Evolutionary conservation across 2,113 vertebrate genomes (phyloP).

Genomic region (Proteles cristata): DNA sequence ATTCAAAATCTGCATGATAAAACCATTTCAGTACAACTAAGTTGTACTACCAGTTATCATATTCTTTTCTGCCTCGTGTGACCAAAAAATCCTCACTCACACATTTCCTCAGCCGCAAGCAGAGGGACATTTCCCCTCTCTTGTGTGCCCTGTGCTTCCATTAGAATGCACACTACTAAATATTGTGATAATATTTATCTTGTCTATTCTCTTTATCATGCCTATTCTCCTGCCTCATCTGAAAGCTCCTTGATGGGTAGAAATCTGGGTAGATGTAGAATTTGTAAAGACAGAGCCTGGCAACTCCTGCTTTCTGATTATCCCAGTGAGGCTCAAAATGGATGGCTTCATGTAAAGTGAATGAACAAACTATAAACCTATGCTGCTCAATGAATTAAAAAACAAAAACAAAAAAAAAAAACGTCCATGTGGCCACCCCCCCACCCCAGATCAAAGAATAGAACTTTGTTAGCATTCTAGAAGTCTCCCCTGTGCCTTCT

Average conservation of each 20-base stretch:
- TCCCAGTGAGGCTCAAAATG: neutral
- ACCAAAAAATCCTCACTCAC: neutral
- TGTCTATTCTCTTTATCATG: neutral
- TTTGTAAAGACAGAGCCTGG: neutral
- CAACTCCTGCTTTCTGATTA: neutral
- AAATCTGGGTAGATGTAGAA: neutral
- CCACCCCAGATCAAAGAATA: neutral
- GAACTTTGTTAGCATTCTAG: neutral
- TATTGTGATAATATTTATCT: neutral
- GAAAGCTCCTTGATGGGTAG: neutral
- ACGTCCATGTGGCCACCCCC: neutral
- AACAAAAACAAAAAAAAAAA: neutral
- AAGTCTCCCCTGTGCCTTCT: neutral
- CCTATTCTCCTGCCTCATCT: neutral
- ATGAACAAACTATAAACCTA: neutral
- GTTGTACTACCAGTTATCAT: too few relatives aligned
- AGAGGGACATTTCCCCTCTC: too few relatives aligned
- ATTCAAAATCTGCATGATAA: neutral
- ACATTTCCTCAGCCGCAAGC: too few relatives aligned
- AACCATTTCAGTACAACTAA: neutral
- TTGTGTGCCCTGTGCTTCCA: accelerated
- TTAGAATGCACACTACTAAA: accelerated
- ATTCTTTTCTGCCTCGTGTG: accelerated
- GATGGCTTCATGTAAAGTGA: neutral
- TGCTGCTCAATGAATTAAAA: neutral